These are phyloP conservation scores for Drosophila seclusa DNA, from an alignment of 2,888 invertebrate species.

Conservation along the genomic window DNA sequence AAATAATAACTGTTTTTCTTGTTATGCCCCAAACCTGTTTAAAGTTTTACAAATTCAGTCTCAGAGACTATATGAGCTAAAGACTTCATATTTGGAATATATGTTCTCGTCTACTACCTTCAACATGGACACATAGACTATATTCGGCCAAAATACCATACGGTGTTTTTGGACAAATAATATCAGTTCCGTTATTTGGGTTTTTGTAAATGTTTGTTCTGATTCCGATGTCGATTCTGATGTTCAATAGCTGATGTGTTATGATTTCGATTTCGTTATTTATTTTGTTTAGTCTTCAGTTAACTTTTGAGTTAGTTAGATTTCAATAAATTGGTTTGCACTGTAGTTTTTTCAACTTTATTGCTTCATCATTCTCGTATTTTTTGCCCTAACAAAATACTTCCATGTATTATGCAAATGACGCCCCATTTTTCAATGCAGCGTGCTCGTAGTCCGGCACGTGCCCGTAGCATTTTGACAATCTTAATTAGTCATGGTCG, in stretches of 20 bases:
- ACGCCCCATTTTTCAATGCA: not conserved
- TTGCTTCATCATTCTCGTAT: not conserved
- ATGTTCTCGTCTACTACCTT: not conserved
- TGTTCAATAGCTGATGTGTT: not conserved
- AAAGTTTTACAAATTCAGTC: not conserved
- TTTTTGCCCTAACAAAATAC: not conserved
- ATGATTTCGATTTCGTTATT: not conserved
- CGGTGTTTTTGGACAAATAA: not conserved
- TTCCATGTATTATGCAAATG: not conserved
- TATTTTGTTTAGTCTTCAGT: not conserved
- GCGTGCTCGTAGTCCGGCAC: not conserved
- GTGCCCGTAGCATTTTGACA: constrained; percentile 17
- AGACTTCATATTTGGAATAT: not conserved
- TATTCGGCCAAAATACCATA: not conserved
- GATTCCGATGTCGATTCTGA: not conserved
- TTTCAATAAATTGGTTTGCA: not conserved
- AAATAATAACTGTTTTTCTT: not conserved
- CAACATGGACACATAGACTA: not conserved
- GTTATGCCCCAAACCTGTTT: not conserved
- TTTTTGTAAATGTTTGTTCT: not conserved
- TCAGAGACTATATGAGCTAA: not conserved
- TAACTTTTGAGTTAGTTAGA: not conserved
- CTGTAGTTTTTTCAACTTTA: not conserved
- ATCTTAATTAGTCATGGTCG: constrained; percentile 41
- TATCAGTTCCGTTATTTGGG: not conserved